Base-by-base conservation (phyloP, 2,888 invertebrate species). In the Cephus rjabovi region DNA sequence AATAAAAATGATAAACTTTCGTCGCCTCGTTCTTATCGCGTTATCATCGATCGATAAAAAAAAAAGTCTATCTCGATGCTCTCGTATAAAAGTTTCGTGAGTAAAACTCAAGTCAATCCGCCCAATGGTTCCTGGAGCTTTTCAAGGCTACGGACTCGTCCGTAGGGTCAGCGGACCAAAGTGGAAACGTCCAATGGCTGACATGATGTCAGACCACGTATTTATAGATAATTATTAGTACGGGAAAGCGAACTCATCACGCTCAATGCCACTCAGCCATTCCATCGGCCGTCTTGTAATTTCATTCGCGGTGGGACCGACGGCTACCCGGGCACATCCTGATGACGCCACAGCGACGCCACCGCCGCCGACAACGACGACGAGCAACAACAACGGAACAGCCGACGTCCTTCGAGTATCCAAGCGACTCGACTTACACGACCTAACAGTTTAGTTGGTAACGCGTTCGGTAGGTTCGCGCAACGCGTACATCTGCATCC, bases 231-330 rank as follows among this genome's bases (percentile, higher is more conserved):
- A 89, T 88, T 83, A 81, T 81, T 81, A 82, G 82, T 77, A 77
- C 81, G 85, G 73, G n/a, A 71, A 73, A 78, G 78, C 73, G 68
- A 78, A 76, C 78, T 40, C 68, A 73, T 76, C 75, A 71, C 83
- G 82, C 81, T 84, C 82, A 83, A 81, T 78, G 82, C 81, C 82
- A 79, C 79, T 82, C 79, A 83, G 80, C 79, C 23, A 56, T 56
- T 56, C 40, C 40, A 56, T 56, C 6, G 40, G 23, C 40, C 80
- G 78, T 86, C 85, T 84, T 83, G 86, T 85, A 86, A 88, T 87
- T 88, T 87, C 83, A 87, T 85, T 87, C 86, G 81, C 84, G 81
- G 81, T 80, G 81, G 75, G 81, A 83, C 82, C 82, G 81, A 84
- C 40, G 40, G 23, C 40, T 56, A 56, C 23, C 15, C 40, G 40